Percentiles rank a stretch among this genome's conserved stretches.
Evolutionary conservation across 2,888 invertebrate genomes (phyloP).

Genomic region (Drosophila aldrichi): DNA sequence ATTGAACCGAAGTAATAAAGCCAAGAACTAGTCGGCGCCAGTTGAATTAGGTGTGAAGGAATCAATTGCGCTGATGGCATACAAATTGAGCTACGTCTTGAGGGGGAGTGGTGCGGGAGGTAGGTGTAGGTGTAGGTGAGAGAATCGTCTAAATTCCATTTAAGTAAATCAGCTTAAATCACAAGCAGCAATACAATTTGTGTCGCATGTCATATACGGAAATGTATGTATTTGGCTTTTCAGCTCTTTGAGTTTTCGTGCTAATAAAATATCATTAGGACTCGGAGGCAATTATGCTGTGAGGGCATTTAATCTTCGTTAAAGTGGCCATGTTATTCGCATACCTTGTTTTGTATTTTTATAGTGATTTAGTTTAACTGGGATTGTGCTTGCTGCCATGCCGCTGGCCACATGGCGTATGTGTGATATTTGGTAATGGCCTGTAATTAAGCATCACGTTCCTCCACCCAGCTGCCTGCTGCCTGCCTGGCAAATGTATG

Average conservation of each 20-base stretch:
- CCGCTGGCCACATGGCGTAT: slow-evolving; percentile 67
- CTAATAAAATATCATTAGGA: background rate
- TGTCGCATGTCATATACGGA: background rate
- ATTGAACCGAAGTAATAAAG: slow-evolving; percentile 32
- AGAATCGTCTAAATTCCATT: background rate
- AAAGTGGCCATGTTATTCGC: slow-evolving; percentile 1
- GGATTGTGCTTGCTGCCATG: slow-evolving; percentile 26
- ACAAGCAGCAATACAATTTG: background rate
- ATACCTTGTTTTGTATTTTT: slow-evolving; percentile 2
- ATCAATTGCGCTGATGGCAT: slow-evolving; percentile 16
- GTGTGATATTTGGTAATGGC: slow-evolving; percentile 77
- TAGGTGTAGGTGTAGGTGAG: background rate
- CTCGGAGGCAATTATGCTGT: background rate
- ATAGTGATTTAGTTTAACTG: slow-evolving; percentile 47
- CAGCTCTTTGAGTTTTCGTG: background rate
- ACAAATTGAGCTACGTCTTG: slow-evolving; percentile 7
- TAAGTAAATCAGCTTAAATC: background rate
- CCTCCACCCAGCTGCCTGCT: slow-evolving; percentile 27
- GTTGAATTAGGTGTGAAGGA: slow-evolving; percentile 9
- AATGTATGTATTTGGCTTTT: background rate
- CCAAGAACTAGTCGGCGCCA: slow-evolving; percentile 4
- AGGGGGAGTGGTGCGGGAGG: background rate
- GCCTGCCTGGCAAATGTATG: slow-evolving; percentile 1
- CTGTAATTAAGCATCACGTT: slow-evolving; percentile 74
- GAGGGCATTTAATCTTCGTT: background rate